Evolutionary conservation across 2,797 vertebrate genomes (phyloP).

Genomic region (Danionella dracula): DNA sequence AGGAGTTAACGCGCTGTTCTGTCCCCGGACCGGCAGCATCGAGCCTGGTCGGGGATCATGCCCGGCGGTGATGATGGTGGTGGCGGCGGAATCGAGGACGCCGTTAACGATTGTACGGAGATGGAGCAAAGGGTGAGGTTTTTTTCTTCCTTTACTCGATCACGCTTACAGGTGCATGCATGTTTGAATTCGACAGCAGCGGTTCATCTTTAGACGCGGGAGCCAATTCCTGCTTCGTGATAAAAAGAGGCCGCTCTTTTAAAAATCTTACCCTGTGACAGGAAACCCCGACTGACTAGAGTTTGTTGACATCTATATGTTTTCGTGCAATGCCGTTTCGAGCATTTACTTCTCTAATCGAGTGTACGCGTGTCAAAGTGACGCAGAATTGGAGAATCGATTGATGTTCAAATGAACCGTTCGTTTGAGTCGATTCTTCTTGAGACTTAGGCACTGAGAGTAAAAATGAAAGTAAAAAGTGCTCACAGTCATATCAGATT

Average conservation of each 20-base stretch:
- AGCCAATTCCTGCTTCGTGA: too few relatives aligned
- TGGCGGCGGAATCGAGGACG: conserved; percentile 46
- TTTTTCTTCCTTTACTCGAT: background rate
- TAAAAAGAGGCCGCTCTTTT: too few relatives aligned
- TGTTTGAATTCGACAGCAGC: too few relatives aligned
- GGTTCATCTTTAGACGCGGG: too few relatives aligned
- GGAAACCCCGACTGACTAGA: too few relatives aligned
- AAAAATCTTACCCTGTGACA: too few relatives aligned
- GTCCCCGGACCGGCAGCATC: background rate
- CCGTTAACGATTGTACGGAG: conserved; percentile 55
- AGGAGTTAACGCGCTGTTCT: conserved; percentile 36
- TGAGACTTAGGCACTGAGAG: background rate
- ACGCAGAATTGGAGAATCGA: conserved; percentile 16
- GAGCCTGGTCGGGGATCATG: conserved; percentile 46
- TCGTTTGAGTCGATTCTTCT: background rate
- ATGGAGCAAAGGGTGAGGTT: conserved; percentile 62
- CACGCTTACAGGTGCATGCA: background rate
- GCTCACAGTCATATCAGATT: too few relatives aligned
- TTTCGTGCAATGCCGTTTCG: too few relatives aligned
- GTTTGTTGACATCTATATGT: too few relatives aligned
- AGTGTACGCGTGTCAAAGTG: conserved; percentile 1
- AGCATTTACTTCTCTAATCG: too few relatives aligned
- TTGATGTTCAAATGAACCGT: background rate
- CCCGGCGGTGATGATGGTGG: conserved; percentile 56
- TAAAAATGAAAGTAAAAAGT: too few relatives aligned